These are phyloP conservation scores for Megaceryle torquata DNA, from an alignment of 2,113 vertebrate species.

Conservation along the genomic window DNA sequence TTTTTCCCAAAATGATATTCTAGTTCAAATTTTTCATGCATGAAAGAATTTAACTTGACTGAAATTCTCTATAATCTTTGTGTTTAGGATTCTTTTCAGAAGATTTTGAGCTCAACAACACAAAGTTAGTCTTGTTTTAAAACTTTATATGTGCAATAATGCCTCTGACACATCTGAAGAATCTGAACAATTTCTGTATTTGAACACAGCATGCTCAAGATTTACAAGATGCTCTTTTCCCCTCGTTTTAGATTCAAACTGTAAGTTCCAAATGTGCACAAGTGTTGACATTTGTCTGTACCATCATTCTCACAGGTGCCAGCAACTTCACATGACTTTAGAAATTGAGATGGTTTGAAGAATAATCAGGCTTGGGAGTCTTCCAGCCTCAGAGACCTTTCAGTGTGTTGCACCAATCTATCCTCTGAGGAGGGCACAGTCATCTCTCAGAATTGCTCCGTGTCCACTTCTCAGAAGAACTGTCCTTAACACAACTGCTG, in stretches of 20 bases:
- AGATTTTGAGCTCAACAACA: not conserved
- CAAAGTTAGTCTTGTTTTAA: not conserved
- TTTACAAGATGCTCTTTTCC: not conserved
- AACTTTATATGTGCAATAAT: not conserved
- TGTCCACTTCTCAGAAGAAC: not conserved
- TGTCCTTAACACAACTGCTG: not conserved
- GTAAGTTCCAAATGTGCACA: not conserved
- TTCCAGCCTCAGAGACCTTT: not conserved
- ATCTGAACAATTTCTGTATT: not conserved
- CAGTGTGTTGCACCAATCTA: not conserved
- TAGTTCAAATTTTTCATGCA: not conserved
- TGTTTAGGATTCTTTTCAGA: not conserved
- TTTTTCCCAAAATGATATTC: not conserved
- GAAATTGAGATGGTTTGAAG: not conserved
- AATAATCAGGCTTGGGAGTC: not conserved
- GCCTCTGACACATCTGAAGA: not conserved
- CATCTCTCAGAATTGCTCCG: rapidly evolving
- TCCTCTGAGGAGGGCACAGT: not conserved
- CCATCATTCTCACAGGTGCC: not conserved
- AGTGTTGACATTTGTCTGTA: not conserved
- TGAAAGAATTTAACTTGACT: not conserved
- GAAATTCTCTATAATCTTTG: not conserved
- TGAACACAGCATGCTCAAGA: not conserved
- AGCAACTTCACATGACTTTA: not conserved
- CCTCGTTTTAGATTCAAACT: not conserved